These are phyloP conservation scores for Dendroctonus ponderosae DNA, from an alignment of 1,140 invertebrate species.

Conservation along the genomic window DNA sequence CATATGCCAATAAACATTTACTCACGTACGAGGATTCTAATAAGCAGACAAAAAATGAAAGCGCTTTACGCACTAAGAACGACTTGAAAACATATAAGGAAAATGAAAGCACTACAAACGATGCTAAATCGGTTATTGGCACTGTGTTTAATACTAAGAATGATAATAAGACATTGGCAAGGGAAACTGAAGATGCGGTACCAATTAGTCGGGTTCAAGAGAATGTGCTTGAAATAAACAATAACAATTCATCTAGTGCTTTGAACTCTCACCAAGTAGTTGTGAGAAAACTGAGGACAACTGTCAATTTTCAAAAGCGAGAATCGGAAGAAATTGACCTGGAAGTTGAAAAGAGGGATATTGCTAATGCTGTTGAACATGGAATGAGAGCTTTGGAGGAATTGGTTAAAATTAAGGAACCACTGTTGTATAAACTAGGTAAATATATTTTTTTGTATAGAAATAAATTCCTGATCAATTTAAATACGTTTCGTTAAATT, in stretches of 20 bases:
- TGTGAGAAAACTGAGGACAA: background rate
- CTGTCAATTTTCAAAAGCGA: background rate
- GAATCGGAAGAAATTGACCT: background rate
- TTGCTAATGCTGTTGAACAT: constrained; percentile 62
- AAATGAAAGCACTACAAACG: constrained; percentile 12
- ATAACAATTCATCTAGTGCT: background rate
- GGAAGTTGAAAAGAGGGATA: constrained; percentile 51
- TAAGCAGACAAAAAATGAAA: constrained; percentile 19
- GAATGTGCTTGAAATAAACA: no score
- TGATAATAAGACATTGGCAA: no score
- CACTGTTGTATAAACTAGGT: constrained; percentile 69
- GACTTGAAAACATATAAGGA: constrained; percentile 18
- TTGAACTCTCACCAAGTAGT: background rate
- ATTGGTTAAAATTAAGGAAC: constrained; percentile 65
- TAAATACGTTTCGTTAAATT: no score
- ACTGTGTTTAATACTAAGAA: no score
- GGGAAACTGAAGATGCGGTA: no score
- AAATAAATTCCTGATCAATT: no score
- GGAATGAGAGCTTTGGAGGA: constrained; percentile 67
- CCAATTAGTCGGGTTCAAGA: no score
- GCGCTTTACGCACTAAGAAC: background rate
- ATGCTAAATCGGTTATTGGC: no score
- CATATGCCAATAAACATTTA: constrained; percentile 9
- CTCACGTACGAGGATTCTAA: constrained; percentile 22
- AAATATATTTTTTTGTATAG: constrained; percentile 28